Evolutionary conservation across 2,888 invertebrate species (phyloP), one percentile per base, ranked within the genome.

Genomic region (Acrocyrtus sp.): DNA sequence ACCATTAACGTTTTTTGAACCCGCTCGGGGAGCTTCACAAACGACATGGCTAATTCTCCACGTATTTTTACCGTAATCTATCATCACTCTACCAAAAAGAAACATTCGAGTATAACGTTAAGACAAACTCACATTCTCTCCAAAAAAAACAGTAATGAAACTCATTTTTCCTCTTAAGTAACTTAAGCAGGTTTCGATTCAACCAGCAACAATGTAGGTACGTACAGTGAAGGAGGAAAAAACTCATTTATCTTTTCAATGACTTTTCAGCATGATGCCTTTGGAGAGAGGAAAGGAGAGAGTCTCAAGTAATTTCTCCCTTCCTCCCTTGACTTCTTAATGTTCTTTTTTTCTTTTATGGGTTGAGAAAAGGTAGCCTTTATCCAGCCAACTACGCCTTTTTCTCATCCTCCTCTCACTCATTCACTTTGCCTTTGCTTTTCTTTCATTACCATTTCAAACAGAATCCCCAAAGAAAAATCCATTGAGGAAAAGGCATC

Each of bases 211-310:
- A 41, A 41, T 41, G 41, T 41, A 41, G 41, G 41, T 41, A n/a
- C n/a, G n/a, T n/a, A n/a, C n/a, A n/a, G n/a, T n/a, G n/a, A 62
- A 63, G 41, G 34, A 58, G 58, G 58, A 62, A 60, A 68, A 69
- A 69, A 69, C 69, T 69, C 69, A 69, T 69, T 69, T 69, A 43
- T 56, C 53, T 50, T 69, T 62, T 61, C 69, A 69, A 69, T 69
- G 69, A 61, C 60, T 68, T 54, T 61, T 68, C 68, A 60, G 56
- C 61, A 62, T 62, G 60, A 39, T 69, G 69, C 69, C 61, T 61
- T 45, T 61, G 27, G 27, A 43, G 51, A 60, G n/a, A 50, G 50
- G 19, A 47, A 29, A 27, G 47, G 41, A 24, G 50, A 54, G 47
- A 67, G 50, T 69, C 69, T 69, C 60, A 26, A 68, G 60, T 68